Percentiles rank a stretch among this genome's conserved stretches.
Evolutionary conservation across 2,888 invertebrate genomes (phyloP).

Genomic region (Clunio marinus): DNA sequence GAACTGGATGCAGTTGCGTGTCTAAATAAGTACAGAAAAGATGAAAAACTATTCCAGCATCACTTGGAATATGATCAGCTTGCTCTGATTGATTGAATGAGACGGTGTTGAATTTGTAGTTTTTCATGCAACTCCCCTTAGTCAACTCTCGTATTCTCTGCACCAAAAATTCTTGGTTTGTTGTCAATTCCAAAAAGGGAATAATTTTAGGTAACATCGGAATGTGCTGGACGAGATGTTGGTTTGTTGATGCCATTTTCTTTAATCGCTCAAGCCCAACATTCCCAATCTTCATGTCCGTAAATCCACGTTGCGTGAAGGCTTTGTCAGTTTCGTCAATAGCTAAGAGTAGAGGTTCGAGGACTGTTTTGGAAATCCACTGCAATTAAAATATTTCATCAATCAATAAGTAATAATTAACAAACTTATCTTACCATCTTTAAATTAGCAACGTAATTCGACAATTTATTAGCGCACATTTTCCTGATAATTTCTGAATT

Average conservation of each 20-base stretch:
- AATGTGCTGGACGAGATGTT: constrained; percentile 48
- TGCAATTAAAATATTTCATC: constrained; percentile 47
- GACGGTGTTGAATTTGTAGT: constrained; percentile 84
- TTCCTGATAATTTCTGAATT: constrained; percentile 51
- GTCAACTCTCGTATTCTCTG: constrained; percentile 74
- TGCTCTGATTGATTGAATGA: constrained; percentile 49
- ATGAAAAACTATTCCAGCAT: constrained; percentile 81
- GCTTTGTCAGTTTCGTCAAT: constrained; percentile 67
- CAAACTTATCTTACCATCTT: constrained; percentile 56
- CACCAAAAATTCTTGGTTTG: constrained; percentile 82
- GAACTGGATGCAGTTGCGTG: constrained; percentile 65
- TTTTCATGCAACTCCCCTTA: constrained; percentile 80
- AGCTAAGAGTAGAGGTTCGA: constrained; percentile 69
- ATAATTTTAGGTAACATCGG: constrained; percentile 56
- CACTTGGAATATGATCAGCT: constrained; percentile 68
- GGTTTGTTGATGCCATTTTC: constrained; percentile 61
- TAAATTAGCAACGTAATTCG: constrained; percentile 74
- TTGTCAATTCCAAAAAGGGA: constrained; percentile 75
- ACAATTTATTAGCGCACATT: constrained; percentile 59
- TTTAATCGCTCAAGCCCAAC: constrained; percentile 70
- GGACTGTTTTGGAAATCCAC: constrained; percentile 84
- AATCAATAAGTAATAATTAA: not conserved
- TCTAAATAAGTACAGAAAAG: constrained; percentile 82
- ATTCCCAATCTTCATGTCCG: constrained; percentile 63
- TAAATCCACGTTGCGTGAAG: constrained; percentile 64